Evolutionary conservation across 2,797 vertebrate species (phyloP), one percentile per base, ranked within the genome.

Genomic region (Sternotherus odoratus): DNA sequence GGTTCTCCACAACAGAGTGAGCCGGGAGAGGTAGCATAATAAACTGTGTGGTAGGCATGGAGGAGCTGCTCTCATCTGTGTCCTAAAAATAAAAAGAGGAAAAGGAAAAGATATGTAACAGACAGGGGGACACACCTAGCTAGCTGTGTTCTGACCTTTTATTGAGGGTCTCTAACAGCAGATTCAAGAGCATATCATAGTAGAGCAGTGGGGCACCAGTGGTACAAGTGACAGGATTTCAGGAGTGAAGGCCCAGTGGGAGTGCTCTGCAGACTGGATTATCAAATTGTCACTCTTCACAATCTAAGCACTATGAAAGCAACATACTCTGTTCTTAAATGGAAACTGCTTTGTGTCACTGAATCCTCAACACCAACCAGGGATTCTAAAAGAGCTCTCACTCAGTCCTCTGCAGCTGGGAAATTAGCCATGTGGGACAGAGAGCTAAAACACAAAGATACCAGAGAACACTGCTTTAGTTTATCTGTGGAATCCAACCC

Each of bases 11-110:
- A 77, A 99, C 98, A 23, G 98, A 96, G 91, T 97, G 98, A 90
- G 98, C 96, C 88, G 98, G 98, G 49, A 99, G 95, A 77, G 99
- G 99, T 60, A 99, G 95, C 99, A 99, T 98, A 98, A 99, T 98
- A 89, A 99, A 98, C 63, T 99, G 98, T 56, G 98, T 95, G 83
- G 98, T 88, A 3, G 98, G 97, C 39, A 97, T 90, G 88, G 99
- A 96, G 81, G 98, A 95, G 92, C 97, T 98, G 79, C 97, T 97
- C 91, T 99, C 98, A 96, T 98, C 95, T 46, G 98, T 91, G 72
- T 98, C 99, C 99, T 99, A 92, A 11, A 89, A 96, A 21, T 8
- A 95, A 91, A 72, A 2, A 63, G 48, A 23, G 85, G 39, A 91
- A 83, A 92, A 17, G 75, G 16, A 91, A 90, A 93, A 96, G 2